Evolutionary conservation across 1,140 invertebrate genomes (phyloP).

Genomic region (Belonocnema kinseyi): DNA sequence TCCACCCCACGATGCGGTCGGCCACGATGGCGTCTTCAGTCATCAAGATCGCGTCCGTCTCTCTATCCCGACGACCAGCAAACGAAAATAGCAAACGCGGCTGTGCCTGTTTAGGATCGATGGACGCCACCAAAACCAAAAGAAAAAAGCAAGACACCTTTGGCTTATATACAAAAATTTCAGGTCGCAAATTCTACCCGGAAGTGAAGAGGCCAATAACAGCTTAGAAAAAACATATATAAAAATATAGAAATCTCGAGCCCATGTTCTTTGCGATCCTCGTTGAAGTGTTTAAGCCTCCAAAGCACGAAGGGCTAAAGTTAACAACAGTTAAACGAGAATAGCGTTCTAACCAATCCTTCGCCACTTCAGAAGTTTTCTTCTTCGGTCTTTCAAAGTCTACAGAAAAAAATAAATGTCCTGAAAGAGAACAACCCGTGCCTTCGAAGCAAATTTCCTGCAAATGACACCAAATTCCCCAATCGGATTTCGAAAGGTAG

Average conservation of each 20-base stretch:
- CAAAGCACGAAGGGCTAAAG: not conserved
- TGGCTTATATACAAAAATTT: slow-evolving; percentile 36
- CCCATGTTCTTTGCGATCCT: not conserved
- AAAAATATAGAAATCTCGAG: not conserved
- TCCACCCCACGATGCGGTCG: slow-evolving; percentile 58
- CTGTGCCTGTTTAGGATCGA: slow-evolving; percentile 36
- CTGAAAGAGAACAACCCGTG: slow-evolving; percentile 48
- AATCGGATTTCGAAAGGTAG: slow-evolving; percentile 41
- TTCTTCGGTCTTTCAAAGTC: slow-evolving; percentile 35
- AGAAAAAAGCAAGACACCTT: slow-evolving; percentile 38
- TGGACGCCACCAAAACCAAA: slow-evolving; percentile 36
- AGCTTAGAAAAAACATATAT: slow-evolving; percentile 26
- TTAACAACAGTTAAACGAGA: slow-evolving; percentile 14
- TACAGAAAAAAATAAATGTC: slow-evolving; percentile 31
- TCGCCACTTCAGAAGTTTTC: slow-evolving; percentile 32
- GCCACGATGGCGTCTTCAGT: slow-evolving; percentile 56
- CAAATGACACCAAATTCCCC: slow-evolving; percentile 51
- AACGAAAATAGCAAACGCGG: slow-evolving; percentile 48
- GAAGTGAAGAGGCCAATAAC: slow-evolving; percentile 29
- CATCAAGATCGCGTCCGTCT: slow-evolving; percentile 59
- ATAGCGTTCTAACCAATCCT: slow-evolving; percentile 40
- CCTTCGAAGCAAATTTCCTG: slow-evolving; percentile 56
- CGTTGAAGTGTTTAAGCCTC: slow-evolving; percentile 4
- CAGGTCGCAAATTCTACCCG: slow-evolving; percentile 29
- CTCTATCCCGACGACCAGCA: slow-evolving; percentile 43